These are phyloP conservation scores for Trimorus sp. DNA, from an alignment of 2,888 invertebrate genomes.

Conservation along the genomic window DNA sequence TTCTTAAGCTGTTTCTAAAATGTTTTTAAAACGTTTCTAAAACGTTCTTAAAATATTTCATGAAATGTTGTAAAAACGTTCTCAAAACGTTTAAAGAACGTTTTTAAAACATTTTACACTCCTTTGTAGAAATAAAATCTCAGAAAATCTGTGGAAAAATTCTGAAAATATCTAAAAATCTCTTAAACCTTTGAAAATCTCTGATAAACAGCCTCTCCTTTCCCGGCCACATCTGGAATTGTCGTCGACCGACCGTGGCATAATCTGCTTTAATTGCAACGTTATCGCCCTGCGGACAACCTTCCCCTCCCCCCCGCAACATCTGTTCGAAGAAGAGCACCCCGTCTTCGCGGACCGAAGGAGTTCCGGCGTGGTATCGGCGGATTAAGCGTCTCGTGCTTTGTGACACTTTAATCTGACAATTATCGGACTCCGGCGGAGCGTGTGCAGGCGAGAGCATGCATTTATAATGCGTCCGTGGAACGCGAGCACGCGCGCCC, in stretches of 20 bases:
- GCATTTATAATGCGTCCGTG: slow-evolving; percentile 54
- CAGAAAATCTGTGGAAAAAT: too few species aligned
- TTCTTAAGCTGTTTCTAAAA: too few species aligned
- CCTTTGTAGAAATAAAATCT: too few species aligned
- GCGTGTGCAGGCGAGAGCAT: slow-evolving; percentile 50
- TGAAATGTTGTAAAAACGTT: too few species aligned
- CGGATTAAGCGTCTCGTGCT: slow-evolving; percentile 58
- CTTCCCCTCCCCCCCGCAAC: not conserved
- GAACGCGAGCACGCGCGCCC: slow-evolving; percentile 38
- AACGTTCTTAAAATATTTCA: too few species aligned
- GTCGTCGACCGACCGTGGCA: slow-evolving; percentile 37
- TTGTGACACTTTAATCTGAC: slow-evolving; percentile 64
- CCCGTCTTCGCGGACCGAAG: slow-evolving; percentile 44
- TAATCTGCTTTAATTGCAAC: slow-evolving; percentile 77
- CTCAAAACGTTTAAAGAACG: too few species aligned
- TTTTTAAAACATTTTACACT: too few species aligned
- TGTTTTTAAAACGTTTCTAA: too few species aligned
- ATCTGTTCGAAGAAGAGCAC: slow-evolving; percentile 34
- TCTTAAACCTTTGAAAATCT: too few species aligned
- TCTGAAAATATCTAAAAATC: too few species aligned
- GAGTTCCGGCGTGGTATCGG: slow-evolving; percentile 38
- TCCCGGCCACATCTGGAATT: not conserved
- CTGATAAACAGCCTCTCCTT: not conserved
- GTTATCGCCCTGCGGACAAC: slow-evolving; percentile 72
- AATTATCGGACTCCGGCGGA: slow-evolving; percentile 60